phyloP scores from a whole-genome alignment of 2,797 vertebrate genomes.

The Coilia nasus region DNA sequence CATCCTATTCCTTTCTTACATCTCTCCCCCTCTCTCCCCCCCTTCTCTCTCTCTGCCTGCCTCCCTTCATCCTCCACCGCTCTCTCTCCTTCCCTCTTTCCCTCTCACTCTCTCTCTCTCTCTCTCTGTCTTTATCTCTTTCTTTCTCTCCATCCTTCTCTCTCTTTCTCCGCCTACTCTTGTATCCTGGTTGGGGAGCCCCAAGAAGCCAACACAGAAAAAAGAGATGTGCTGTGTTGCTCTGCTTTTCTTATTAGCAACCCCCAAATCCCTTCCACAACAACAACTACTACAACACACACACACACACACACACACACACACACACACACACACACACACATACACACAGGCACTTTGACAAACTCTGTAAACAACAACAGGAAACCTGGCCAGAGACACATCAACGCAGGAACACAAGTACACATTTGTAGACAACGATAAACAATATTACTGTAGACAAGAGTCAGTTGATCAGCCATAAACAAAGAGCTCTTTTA shows the following conservation, averaged over 20 bases:
- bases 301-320: background rate
- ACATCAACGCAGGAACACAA: background rate
- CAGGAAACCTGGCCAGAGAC: background rate
- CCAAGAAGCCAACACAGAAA: conserved; percentile 24
- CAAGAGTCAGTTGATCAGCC: background rate
- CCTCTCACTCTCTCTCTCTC: conserved; percentile 38
- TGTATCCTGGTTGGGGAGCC: background rate
- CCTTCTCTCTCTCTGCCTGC: conserved; percentile 28
- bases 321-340: background rate
- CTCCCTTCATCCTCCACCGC: no score
- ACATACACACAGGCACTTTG: no score
- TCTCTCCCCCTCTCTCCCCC: conserved; percentile 50
- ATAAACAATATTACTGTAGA: background rate
- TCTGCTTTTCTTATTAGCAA: background rate
- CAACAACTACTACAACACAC: background rate
- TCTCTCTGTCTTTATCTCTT: conserved; percentile 35
- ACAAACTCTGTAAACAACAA: background rate
- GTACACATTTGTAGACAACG: background rate
- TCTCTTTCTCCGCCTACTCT: conserved; percentile 30
- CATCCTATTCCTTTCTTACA: conserved; percentile 42
- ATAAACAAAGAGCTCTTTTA: background rate
- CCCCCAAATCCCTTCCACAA: background rate
- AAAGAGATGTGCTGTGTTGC: background rate
- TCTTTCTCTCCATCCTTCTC: background rate
- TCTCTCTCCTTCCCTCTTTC: conserved; percentile 25